These are phyloP conservation scores for Zonotrichia leucophrys DNA, from an alignment of 2,113 vertebrate genomes.

Conservation along the genomic window DNA sequence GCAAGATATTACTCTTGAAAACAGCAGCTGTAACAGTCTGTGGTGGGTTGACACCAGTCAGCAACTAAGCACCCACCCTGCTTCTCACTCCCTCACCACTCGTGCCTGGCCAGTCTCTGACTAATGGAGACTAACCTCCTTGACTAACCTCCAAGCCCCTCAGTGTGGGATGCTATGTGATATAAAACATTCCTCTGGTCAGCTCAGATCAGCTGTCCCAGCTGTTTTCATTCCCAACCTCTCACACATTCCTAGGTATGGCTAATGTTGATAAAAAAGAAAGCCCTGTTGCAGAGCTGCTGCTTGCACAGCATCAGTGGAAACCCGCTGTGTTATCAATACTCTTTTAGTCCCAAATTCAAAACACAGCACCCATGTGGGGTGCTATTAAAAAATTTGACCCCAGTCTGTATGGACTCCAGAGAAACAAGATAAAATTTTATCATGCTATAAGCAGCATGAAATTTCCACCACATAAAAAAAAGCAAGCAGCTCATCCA, in stretches of 20 bases:
- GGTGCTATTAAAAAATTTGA: not conserved
- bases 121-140: no score
- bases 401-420: rapidly evolving
- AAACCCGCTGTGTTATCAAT: not conserved
- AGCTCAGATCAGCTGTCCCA: not conserved
- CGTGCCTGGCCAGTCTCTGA: not conserved
- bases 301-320: not conserved
- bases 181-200: not conserved
- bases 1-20: not conserved
- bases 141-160: not conserved
- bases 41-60: not conserved
- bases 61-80: not conserved
- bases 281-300: not conserved
- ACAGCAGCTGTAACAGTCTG: not conserved
- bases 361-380: not conserved
- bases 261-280: not conserved
- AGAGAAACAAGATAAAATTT: not conserved
- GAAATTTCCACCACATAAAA: not conserved
- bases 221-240: not conserved
- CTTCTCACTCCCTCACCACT: not conserved
- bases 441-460: not conserved
- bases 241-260: not conserved
- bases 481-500: not conserved
- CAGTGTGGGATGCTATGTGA: not conserved
- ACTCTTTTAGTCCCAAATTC: not conserved